Base-by-base conservation (phyloP, 2,797 vertebrate genomes). In the Bovichtus variegatus region DNA sequence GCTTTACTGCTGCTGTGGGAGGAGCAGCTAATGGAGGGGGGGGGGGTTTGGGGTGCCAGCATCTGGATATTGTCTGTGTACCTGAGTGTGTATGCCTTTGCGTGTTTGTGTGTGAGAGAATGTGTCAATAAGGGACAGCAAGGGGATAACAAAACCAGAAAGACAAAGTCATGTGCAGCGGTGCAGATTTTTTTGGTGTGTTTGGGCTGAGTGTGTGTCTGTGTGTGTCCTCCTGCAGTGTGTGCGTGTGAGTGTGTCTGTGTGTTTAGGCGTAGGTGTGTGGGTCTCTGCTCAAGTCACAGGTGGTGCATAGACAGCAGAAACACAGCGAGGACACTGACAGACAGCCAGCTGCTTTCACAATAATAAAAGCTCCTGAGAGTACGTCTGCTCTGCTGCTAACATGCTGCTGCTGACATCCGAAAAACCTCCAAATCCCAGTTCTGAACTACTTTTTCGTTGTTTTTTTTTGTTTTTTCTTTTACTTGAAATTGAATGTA, bases 231-330 rank as follows among this genome's bases (percentile, higher is more conserved):
- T 38, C 13, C 27, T 47, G 49, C 27, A 25, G 51, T 62, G 66
- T 74, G 67, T 71, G 59, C 49, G 57, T 53, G 44, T 67, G 73
- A 76, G 62, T 65, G 58, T 34, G 72, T 62, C 38, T 43, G 21
- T 63, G 46, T 55, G 41, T 29, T n/a, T n/a, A n/a, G 8, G n/a
- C 64, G 16, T 4, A 38, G 1, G 36, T 47, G 34, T 15, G 55
- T 23, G 21, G 51, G 64, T 79, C 49, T 83, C 19, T 66, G 76
- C 57, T 64, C 46, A 72, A 82, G 80, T 89, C 88, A 88, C 91
- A 93, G 92, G 86, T 91, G 90, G 72, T 91, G 88, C 87, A 81
- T 85, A 88, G 84, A 84, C 89, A 92, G 91, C 91, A 91, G 72
- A 89, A 92, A 89, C 69, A 21, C 84, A 65, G 46, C 1, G 80